Conservation (phyloP, 2,888 invertebrate species). For the Rugalucina vietnamica region DNA sequence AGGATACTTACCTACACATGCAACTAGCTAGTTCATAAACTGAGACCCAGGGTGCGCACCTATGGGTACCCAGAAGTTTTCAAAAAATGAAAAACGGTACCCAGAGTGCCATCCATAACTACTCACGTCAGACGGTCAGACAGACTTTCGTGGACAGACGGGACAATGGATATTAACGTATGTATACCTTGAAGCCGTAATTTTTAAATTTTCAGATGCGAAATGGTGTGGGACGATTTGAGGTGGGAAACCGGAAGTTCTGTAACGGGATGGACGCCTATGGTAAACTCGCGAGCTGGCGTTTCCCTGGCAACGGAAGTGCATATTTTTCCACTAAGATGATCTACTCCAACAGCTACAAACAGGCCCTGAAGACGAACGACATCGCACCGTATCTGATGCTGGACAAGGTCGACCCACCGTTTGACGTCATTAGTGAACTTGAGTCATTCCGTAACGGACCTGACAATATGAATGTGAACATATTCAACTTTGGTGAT, state of each 20-base stretch:
- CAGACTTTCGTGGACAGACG: too few relatives aligned
- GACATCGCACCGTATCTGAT: conserved; percentile 76
- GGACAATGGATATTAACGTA: too few relatives aligned
- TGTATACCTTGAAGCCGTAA: too few relatives aligned
- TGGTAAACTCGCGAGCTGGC: conserved; percentile 74
- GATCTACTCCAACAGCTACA: conserved; percentile 69
- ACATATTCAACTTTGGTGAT: conserved; percentile 66
- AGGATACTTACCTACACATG: too few relatives aligned
- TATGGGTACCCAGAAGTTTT: too few relatives aligned
- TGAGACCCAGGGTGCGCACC: too few relatives aligned
- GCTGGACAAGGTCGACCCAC: conserved; percentile 71
- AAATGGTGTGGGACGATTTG: conserved; percentile 77
- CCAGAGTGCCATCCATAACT: too few relatives aligned
- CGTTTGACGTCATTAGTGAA: conserved; percentile 62
- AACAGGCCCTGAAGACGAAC: conserved; percentile 63
- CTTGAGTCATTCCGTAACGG: conserved; percentile 67
- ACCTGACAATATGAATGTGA: conserved; percentile 80
- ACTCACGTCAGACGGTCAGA: too few relatives aligned
- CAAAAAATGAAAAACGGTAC: too few relatives aligned
- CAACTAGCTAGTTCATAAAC: too few relatives aligned
- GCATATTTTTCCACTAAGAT: conserved; percentile 72
- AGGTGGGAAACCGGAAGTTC: conserved; percentile 70
- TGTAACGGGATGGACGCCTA: conserved; percentile 76
- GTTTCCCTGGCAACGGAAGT: conserved; percentile 70
- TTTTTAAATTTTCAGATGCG: conserved; percentile 87